Evolutionary conservation across 2,888 invertebrate genomes (phyloP).

Genomic region (Poecilus cupreus): DNA sequence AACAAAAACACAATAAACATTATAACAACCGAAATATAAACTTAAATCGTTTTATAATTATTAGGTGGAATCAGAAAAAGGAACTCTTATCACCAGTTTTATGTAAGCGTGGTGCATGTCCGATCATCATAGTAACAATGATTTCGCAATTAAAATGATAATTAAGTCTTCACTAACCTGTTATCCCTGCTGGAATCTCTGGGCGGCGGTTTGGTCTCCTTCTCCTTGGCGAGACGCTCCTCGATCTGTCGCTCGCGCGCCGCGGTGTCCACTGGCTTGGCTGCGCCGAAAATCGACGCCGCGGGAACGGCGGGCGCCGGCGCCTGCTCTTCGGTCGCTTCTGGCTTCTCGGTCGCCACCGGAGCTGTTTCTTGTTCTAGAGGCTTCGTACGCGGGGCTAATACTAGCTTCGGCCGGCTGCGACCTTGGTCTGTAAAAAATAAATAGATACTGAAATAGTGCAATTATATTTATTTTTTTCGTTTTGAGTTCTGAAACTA

Average conservation of each 20-base stretch:
- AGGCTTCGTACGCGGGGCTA: conserved; percentile 88
- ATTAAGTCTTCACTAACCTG: conserved; percentile 7
- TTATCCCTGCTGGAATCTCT: conserved; percentile 67
- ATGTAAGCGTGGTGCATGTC: conserved; percentile 58
- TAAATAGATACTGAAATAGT: too few relatives aligned
- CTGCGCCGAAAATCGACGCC: conserved; percentile 93
- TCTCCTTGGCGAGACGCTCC: conserved; percentile 84
- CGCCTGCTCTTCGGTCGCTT: conserved; percentile 64
- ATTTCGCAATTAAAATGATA: background rate
- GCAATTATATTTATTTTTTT: too few relatives aligned
- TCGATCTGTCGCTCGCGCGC: conserved; percentile 94
- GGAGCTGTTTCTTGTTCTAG: conserved; percentile 73
- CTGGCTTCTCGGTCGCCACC: conserved; percentile 67
- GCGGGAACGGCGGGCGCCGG: conserved; percentile 75
- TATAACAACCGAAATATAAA: background rate
- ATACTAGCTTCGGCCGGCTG: conserved; percentile 85
- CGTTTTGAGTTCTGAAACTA: too few relatives aligned
- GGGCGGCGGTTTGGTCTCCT: conserved; percentile 65
- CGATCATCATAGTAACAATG: conserved; percentile 50
- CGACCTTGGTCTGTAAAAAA: conserved; percentile 70
- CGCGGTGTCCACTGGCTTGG: conserved; percentile 95
- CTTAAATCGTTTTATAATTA: conserved; percentile 2
- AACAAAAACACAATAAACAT: conserved; percentile 1
- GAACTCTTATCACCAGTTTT: conserved; percentile 35
- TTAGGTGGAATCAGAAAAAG: conserved; percentile 46